Percentiles rank a stretch among this genome's conserved stretches.
These are phyloP conservation scores for Pteromalus puparum DNA, from an alignment of 1,140 invertebrate genomes.

Conservation along the genomic window DNA sequence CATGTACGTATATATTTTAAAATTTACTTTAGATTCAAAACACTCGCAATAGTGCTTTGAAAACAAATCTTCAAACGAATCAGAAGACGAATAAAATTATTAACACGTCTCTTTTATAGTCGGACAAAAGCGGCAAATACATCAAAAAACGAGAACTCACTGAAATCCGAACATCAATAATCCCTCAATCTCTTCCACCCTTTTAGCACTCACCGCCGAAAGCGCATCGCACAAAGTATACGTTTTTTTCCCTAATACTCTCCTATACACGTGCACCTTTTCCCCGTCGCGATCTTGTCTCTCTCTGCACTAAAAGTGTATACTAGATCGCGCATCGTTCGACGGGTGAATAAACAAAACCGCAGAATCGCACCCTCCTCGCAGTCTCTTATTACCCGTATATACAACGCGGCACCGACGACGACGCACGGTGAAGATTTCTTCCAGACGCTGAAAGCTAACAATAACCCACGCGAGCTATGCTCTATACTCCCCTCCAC, in stretches of 20 bases:
- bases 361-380: conserved; percentile 14
- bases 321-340: background rate
- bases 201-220: background rate
- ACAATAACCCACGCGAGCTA: conserved; percentile 3
- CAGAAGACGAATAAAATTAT: too few relatives aligned
- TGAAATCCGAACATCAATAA: background rate
- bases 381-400: background rate
- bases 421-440: conserved; percentile 46
- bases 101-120: too few relatives aligned
- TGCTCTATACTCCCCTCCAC: too few relatives aligned
- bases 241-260: background rate
- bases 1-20: too few relatives aligned
- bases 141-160: too few relatives aligned
- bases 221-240: too few relatives aligned
- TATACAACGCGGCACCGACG: background rate
- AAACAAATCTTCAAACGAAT: too few relatives aligned
- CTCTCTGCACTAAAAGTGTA: background rate
- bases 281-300: conserved; percentile 17
- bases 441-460: conserved; percentile 48
- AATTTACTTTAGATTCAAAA: too few relatives aligned
- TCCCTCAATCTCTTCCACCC: background rate
- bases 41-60: too few relatives aligned
- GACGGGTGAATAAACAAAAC: conserved; percentile 33
- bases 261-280: background rate
- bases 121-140: too few relatives aligned